These are phyloP conservation scores for Choloepus hoffmanni DNA, from an alignment of 2,113 vertebrate genomes.

Conservation along the genomic window DNA sequence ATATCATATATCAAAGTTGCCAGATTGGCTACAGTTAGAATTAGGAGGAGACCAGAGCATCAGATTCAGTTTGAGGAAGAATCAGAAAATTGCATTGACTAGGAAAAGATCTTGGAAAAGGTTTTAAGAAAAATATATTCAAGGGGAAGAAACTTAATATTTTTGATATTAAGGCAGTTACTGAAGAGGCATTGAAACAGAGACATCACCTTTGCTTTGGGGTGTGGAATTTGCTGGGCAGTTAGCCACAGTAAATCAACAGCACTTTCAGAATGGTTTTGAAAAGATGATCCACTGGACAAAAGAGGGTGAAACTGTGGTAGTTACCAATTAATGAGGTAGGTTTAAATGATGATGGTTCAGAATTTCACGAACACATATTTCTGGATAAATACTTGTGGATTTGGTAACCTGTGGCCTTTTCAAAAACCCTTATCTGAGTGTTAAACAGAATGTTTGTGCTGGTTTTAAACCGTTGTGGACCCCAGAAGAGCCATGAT, in stretches of 20 bases:
- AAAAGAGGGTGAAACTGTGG: slow-evolving; percentile 94
- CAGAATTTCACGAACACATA: slow-evolving; percentile 96
- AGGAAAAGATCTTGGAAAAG: neutral
- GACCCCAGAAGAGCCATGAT: too few relatives aligned
- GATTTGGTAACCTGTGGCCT: slow-evolving; percentile 95
- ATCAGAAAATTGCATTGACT: too few relatives aligned
- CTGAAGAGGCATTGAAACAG: slow-evolving; percentile 78
- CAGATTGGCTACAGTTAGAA: too few relatives aligned
- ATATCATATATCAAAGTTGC: too few relatives aligned
- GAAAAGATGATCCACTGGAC: slow-evolving; percentile 95
- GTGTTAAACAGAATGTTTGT: slow-evolving; percentile 86
- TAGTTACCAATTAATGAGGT: slow-evolving; percentile 91
- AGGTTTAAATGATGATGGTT: slow-evolving; percentile 94
- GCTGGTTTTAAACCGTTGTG: too few relatives aligned
- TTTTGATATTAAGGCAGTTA: slow-evolving; percentile 86
- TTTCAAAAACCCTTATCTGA: slow-evolving; percentile 92
- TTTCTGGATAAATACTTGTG: slow-evolving; percentile 96
- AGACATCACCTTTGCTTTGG: slow-evolving; percentile 91
- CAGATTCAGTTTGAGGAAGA: too few relatives aligned
- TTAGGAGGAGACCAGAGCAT: too few relatives aligned
- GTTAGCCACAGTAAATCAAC: slow-evolving; percentile 85
- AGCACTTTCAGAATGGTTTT: slow-evolving; percentile 59
- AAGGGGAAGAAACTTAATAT: slow-evolving; percentile 89
- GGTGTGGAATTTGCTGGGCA: slow-evolving; percentile 92
- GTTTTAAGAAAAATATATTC: slow-evolving; percentile 86